Evolutionary conservation across 1,140 invertebrate species (phyloP).

Genomic region (Ips typographus): DNA sequence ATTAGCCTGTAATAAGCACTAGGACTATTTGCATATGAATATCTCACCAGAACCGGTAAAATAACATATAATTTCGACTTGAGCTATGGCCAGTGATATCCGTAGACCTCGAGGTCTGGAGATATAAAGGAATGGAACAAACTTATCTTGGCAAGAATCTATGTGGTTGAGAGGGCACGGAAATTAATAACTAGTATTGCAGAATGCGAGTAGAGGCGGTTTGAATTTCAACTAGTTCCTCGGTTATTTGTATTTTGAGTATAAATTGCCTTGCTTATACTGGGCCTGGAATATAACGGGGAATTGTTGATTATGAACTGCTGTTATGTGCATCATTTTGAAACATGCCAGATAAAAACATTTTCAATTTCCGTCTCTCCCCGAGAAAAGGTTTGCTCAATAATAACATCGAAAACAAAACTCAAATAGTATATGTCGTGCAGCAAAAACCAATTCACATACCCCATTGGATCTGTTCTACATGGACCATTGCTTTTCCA

Average conservation of each 20-base stretch:
- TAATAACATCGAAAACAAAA: no score
- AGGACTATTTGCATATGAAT: conserved; percentile 8
- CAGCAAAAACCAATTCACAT: conserved; percentile 6
- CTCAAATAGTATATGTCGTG: not conserved
- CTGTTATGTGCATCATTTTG: no score
- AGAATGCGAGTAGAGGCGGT: not conserved
- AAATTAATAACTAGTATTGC: conserved; percentile 14
- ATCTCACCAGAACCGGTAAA: conserved; percentile 3
- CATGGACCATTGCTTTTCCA: conserved; percentile 12
- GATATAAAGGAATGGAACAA: conserved; percentile 10
- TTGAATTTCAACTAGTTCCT: conserved; percentile 4
- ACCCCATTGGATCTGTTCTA: conserved; percentile 7
- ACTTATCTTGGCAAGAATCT: conserved; percentile 8
- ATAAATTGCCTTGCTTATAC: no score
- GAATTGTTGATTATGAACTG: no score
- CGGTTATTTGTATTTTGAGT: not conserved
- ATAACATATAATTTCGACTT: conserved; percentile 15
- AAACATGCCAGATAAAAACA: no score
- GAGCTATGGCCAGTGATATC: conserved; percentile 12
- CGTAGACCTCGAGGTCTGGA: not conserved
- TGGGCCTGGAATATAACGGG: no score
- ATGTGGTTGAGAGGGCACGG: conserved; percentile 8
- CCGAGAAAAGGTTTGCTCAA: no score
- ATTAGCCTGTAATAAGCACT: not conserved
- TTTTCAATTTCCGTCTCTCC: no score